Evolutionary conservation across 2,888 invertebrate species (phyloP), one percentile per base, ranked within the genome.

Genomic region (Elaeidobius kamerunicus): DNA sequence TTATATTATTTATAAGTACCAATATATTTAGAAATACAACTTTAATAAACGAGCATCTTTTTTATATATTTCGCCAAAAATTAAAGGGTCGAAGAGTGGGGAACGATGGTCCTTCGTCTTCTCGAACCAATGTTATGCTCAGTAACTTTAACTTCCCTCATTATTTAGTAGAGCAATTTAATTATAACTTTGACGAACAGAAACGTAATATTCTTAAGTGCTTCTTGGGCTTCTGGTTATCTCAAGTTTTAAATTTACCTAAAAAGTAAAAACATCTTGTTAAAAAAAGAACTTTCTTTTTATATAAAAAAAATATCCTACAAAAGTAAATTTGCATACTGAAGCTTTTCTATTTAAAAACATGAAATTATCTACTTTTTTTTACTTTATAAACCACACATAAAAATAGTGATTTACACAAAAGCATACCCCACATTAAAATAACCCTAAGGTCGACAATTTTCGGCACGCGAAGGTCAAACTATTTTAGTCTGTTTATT

Each of bases 401-500:
- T n/a, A 34, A 6, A 34, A 34, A 15, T 34, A 16, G 34, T 6
- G 12, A 15, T 34, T 34, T 34, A n/a, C 34, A 34, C 7, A 34
- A 34, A 34, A 34, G 15, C 2, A 12, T 12, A 34, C 15, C n/a
- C n/a, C 14, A 20, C 6, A 12, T 40, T 23, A 15, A 34, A 32
- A 44, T 15, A 20, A 18, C 12, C 16, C 27, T 17, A 46, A 38
- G 44, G 34, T 34, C 34, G 34, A 11, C 16, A 6, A 19, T 45
- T 23, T 23, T 39, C 28, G 14, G 38, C 46, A 46, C 28, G 39
- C 38, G 28, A 39, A 48, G 23, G 23, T 11, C 7, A 20, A 40
- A 40, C 48, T 48, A 48, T 48, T 48, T 48, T 41, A 19, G 15
- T 36, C 11, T 23, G 18, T 30, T 42, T 42, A 42, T 42, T 9